Evolutionary conservation across 1,140 invertebrate species (phyloP).

Genomic region (Drosophila orosa): DNA sequence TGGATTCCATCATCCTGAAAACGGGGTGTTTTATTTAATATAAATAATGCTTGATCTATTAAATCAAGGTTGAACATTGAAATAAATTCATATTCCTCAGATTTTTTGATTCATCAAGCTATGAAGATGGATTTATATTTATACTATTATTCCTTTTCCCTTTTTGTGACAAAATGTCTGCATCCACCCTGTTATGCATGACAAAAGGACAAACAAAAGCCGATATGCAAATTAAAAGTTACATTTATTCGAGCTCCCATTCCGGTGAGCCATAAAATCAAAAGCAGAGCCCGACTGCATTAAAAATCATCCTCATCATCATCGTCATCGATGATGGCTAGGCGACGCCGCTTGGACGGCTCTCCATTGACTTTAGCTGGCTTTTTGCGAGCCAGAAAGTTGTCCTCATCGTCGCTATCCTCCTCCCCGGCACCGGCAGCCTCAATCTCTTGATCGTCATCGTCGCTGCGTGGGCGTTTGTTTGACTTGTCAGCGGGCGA

Average conservation of each 20-base stretch:
- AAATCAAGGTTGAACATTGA: neutral
- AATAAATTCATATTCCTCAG: neutral
- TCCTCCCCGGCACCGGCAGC: conserved; percentile 12
- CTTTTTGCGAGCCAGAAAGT: conserved; percentile 78
- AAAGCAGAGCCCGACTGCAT: conserved; percentile 32
- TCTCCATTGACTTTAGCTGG: conserved; percentile 51
- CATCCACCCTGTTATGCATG: neutral
- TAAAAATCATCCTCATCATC: conserved; percentile 80
- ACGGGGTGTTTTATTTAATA: too few species aligned
- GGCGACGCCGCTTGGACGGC: conserved; percentile 76
- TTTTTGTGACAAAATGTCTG: conserved; percentile 1
- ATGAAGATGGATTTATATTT: neutral
- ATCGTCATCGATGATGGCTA: conserved; percentile 81
- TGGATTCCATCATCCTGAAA: too few species aligned
- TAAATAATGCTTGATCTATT: neutral
- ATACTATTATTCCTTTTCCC: neutral
- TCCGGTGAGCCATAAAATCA: conserved; percentile 49
- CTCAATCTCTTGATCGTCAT: conserved; percentile 42
- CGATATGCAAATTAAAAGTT: conserved; percentile 44
- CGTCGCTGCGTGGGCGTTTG: conserved; percentile 77
- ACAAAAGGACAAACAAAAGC: conserved; percentile 34
- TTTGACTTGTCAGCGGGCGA: conserved; percentile 65
- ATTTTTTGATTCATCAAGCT: neutral
- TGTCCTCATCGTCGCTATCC: conserved; percentile 69
- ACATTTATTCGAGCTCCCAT: conserved; percentile 53